These are phyloP conservation scores for Saccopteryx leptura DNA, from an alignment of 2,113 vertebrate genomes.

Conservation along the genomic window DNA sequence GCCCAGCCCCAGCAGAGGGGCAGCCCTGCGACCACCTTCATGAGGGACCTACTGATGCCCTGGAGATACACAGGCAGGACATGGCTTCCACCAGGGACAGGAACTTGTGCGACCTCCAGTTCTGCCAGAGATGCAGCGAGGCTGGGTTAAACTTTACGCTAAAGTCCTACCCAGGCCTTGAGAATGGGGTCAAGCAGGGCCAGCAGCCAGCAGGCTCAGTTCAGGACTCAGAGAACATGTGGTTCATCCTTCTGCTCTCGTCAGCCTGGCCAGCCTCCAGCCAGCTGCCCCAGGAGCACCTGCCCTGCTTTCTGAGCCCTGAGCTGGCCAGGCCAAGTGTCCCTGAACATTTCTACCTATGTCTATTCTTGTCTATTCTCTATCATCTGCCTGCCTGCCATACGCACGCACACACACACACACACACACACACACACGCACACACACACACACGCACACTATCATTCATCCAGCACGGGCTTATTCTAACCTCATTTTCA, in stretches of 20 bases:
- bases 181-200: not conserved
- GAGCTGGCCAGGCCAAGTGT: not conserved
- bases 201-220: not conserved
- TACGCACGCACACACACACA: no score
- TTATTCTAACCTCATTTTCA: not conserved
- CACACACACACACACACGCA: no score
- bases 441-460: no score
- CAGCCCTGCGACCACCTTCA: not conserved
- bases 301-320: not conserved
- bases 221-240: not conserved
- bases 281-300: not conserved
- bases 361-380: no score
- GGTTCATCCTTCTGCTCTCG: not conserved
- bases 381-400: not conserved
- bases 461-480: no score
- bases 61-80: not conserved
- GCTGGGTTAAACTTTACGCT: not conserved
- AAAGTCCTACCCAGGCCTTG: not conserved
- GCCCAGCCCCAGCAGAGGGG: not conserved
- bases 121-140: not conserved
- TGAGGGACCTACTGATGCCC: rapidly evolving
- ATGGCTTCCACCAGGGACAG: not conserved
- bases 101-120: not conserved
- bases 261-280: not conserved
- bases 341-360: not conserved